Evolutionary conservation across 2,113 vertebrate species (phyloP).

Genomic region (Oncorhynchus gorbuscha): DNA sequence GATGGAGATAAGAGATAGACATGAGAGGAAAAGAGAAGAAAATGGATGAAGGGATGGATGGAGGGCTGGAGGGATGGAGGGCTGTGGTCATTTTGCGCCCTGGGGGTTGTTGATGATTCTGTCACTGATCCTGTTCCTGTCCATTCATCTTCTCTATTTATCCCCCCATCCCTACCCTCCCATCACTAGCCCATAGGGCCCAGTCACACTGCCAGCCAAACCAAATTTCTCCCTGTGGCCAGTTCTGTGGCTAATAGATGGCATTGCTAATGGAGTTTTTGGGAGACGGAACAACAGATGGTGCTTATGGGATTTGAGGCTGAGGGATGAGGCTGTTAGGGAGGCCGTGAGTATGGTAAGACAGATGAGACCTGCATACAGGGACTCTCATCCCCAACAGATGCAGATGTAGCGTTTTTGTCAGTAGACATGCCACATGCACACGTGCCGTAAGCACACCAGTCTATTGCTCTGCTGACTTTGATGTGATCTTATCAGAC

Average conservation of each 20-base stretch:
- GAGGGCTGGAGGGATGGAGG: background rate
- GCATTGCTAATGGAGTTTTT: background rate
- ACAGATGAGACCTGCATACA: background rate
- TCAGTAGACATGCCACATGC: background rate
- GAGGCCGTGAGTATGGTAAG: background rate
- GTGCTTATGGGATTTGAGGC: background rate
- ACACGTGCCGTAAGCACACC: background rate
- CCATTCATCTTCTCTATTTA: conserved; percentile 13
- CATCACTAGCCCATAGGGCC: background rate
- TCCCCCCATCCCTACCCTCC: background rate
- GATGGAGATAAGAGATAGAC: background rate
- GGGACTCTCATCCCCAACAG: background rate
- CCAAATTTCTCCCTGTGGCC: background rate
- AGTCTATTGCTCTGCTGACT: too few relatives aligned
- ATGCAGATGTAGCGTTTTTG: background rate
- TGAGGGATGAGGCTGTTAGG: background rate
- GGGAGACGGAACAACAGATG: background rate
- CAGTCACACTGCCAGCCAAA: background rate
- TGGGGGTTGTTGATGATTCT: background rate
- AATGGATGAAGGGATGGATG: background rate
- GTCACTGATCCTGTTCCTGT: background rate
- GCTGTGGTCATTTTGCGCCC: conserved; percentile 12
- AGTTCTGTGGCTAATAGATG: background rate
- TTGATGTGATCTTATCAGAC: too few relatives aligned
- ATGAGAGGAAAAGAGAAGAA: background rate